Base-by-base conservation (phyloP, 2,888 invertebrate species). In the Choreutis nemorana region DNA sequence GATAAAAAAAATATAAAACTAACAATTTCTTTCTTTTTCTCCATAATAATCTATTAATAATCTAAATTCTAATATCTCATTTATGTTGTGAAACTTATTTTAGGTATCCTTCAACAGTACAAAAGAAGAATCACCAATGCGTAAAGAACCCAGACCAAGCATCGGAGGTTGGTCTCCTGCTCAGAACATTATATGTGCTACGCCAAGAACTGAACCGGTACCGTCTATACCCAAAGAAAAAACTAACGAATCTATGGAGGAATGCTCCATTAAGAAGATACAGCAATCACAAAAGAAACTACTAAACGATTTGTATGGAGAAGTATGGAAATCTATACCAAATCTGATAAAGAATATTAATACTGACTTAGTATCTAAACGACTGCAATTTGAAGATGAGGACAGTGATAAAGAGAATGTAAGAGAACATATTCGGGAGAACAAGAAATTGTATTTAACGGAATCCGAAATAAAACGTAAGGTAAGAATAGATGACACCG, bases 291-390 rank as follows among this genome's bases (percentile, higher is more conserved):
- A 78, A 26, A 67, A 63, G 33, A 77, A 75, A 50, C 32, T 77
- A 21, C 49, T 77, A 0, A 78, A 67, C 11, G 81, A 82, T 32
- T 44, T 84, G 1, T 84, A 84, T 14, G 84, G 84, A n/a, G 62
- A 72, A 24, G 50, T 57, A 5, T 83, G 83, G 83, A 79, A 81
- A 41, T 66, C 73, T 1, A 80, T 78, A 29, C 77, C 79, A 1
- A 56, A 54, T 3, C 44, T 80, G 26, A 70, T 78, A 9, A 75
- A 75, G 48, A 60, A 58, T 0, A 41, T 61, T 26, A 54, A 62
- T 20, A 48, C 51, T 18, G 46, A 66, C 18, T 54, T 50, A 1
- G 42, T 67, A 2, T 50, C 68, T 0, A 78, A 72, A 34, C 67
- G 65, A 45, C 40, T 78, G 3, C 39, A 53, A 2, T 72, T 63